Evolutionary conservation across 2,888 invertebrate species (phyloP), one percentile per base, ranked within the genome.

Genomic region (Chironomus riparius): DNA sequence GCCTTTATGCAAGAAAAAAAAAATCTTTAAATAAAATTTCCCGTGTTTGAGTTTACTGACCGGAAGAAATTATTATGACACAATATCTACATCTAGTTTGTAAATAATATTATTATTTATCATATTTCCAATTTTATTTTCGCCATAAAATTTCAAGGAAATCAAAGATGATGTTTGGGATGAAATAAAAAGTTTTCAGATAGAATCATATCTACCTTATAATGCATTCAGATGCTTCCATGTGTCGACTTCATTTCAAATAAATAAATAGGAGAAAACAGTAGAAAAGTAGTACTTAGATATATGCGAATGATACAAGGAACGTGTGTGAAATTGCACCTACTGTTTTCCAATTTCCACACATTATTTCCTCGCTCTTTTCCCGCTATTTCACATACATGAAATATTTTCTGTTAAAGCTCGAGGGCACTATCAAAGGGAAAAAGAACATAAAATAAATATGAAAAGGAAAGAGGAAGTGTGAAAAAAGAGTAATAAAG

Each of bases 261-360:
- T 28, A 38, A 38, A 38, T 10, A 38, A 1, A 38, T 38, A 38
- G 38, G 38, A 10, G 38, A 38, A 38, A 38, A 38, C 38, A 38
- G 38, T 38, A 10, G 38, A 38, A 10, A 38, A 38, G 38, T 10
- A 70, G 56, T 24, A 70, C 70, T 72, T 72, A 74, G 74, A 74
- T 68, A 48, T 68, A 68, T 74, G 65, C 7, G 68, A 74, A 74
- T 68, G 74, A 74, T 74, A 74, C 68, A 68, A 48, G 13, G 62
- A 65, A 74, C 68, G 74, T 68, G 68, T 74, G 68, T 68, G 74
- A 74, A 74, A 74, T 56, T 62, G 56, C 47, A 73, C 62, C 72
- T 24, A 47, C 47, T 73, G 47, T 73, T 73, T 73, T 62, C 72
- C 72, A 62, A 28, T 65, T 73, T 73, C 24, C 21, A 69, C 69